Conservation (phyloP, 2,113 vertebrate species). For the Tachuris rubrigastra region DNA sequence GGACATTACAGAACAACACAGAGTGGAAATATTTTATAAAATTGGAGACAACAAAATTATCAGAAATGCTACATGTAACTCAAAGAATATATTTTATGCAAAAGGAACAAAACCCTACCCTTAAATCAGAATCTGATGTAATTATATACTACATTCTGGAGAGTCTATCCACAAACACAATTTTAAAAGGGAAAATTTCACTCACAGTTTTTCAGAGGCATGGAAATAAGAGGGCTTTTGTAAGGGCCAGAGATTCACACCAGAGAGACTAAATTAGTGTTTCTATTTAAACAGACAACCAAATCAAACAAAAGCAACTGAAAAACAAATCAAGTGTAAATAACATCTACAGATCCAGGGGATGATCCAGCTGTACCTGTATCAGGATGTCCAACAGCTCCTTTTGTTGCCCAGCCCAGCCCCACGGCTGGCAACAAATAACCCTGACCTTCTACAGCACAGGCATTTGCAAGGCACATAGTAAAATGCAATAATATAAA, state of each 20-base stretch:
- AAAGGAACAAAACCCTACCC: neutral
- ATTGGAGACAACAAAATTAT: neutral
- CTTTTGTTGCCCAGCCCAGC: neutral
- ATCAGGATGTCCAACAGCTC: neutral
- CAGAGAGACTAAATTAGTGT: neutral
- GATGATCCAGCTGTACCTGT: neutral
- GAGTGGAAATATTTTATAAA: neutral
- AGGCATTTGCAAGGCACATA: conserved; percentile 42
- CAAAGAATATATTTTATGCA: neutral
- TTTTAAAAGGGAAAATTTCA: neutral
- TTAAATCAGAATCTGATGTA: neutral
- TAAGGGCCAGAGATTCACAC: neutral
- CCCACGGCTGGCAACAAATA: neutral
- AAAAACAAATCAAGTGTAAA: neutral
- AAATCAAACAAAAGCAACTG: neutral
- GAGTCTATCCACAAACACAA: neutral
- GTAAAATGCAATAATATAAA: neutral
- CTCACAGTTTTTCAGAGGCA: neutral
- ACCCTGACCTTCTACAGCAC: neutral
- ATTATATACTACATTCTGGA: neutral
- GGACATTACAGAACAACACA: neutral
- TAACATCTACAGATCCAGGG: neutral
- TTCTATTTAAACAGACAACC: neutral
- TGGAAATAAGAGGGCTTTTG: neutral
- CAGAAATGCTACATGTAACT: neutral